A percentile compares a stretch with the other conserved stretches of the same genome.
Evolutionary conservation across 2,888 invertebrate species (phyloP).

Genomic region (Globia sparganii): DNA sequence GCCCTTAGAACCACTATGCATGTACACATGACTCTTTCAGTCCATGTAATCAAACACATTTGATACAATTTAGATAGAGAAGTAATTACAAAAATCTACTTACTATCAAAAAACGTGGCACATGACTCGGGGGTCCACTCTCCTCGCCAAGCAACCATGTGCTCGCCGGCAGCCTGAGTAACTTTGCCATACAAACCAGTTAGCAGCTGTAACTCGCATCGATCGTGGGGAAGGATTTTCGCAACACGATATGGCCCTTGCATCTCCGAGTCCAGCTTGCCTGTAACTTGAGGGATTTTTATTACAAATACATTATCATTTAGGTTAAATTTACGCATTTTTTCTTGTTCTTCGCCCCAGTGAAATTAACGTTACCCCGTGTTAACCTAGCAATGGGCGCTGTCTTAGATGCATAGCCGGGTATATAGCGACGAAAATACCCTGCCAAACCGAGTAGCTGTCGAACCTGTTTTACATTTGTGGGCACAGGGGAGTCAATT

Average conservation of each 20-base stretch:
- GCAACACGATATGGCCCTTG: not conserved
- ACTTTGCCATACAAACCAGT: not conserved
- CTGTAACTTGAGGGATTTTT: not conserved
- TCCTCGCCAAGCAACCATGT: not conserved
- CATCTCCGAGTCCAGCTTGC: conserved; percentile 1
- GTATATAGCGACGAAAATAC: conserved; percentile 1
- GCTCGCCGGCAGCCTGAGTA: not conserved
- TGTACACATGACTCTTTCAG: no score
- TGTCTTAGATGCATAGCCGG: not conserved
- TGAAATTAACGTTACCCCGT: no score
- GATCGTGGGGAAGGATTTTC: not conserved
- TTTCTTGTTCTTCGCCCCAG: not conserved
- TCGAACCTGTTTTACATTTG: not conserved
- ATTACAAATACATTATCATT: not conserved
- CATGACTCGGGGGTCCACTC: not conserved
- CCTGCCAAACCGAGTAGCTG: conserved; percentile 2
- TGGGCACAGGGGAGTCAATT: no score
- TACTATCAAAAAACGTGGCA: not conserved
- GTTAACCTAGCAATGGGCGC: not conserved
- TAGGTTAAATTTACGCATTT: not conserved
- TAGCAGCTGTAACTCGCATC: not conserved
- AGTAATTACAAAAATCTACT: not conserved
- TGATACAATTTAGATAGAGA: no score
- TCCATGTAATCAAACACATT: no score
- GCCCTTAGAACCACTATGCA: no score